These are phyloP conservation scores for Pelochelys cantorii DNA, from an alignment of 2,797 vertebrate species.

Conservation along the genomic window DNA sequence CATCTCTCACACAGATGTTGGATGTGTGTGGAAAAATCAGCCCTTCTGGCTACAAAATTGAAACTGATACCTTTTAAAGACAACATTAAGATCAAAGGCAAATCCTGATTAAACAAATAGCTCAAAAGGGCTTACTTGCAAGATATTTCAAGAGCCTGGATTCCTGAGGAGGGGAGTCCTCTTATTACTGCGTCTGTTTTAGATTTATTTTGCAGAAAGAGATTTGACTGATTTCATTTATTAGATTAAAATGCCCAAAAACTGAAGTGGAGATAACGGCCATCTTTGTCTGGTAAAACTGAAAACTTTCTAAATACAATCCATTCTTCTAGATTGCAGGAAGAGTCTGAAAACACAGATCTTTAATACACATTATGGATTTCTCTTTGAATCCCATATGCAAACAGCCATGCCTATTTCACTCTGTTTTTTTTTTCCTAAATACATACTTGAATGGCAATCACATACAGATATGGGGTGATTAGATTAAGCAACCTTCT, in stretches of 20 bases:
- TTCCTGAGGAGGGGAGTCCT: background rate
- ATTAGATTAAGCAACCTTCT: background rate
- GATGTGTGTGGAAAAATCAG: background rate
- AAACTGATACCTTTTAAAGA: conserved; percentile 1
- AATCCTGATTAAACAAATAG: conserved; percentile 1
- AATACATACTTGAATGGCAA: background rate
- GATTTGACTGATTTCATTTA: background rate
- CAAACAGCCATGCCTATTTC: background rate
- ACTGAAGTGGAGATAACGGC: background rate
- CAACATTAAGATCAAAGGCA: background rate
- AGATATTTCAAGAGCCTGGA: background rate
- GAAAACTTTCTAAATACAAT: background rate
- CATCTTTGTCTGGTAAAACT: background rate
- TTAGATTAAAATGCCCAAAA: background rate
- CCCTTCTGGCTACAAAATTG: background rate
- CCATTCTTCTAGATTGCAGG: background rate
- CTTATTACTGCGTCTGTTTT: background rate
- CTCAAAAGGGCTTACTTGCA: conserved; percentile 2
- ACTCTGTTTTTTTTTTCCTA: background rate
- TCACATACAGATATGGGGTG: background rate
- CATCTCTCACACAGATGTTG: background rate
- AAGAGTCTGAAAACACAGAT: background rate
- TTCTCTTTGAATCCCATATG: background rate
- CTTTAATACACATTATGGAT: background rate
- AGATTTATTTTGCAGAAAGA: background rate